phyloP scores from a whole-genome alignment of 1,140 invertebrate species.

The Drosophila albomicans region DNA sequence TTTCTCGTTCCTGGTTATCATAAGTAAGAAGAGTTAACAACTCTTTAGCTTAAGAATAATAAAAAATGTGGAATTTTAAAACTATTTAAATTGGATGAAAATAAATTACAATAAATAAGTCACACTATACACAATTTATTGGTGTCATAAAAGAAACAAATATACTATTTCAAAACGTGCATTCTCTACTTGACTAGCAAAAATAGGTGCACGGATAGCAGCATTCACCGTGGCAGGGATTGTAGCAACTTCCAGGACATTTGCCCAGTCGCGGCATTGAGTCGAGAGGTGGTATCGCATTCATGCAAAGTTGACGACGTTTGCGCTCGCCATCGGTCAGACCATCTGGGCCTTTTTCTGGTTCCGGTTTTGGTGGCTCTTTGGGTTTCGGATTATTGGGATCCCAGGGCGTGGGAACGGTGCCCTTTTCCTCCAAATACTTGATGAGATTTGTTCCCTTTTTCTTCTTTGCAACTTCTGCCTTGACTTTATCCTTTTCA shows the following conservation, averaged over 20 bases:
- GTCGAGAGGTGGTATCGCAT: constrained; percentile 33
- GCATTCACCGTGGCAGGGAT: constrained; percentile 13
- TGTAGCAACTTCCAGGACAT: constrained; percentile 26
- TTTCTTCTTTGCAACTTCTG: neutral
- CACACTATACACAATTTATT: neutral
- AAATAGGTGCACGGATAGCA: constrained; percentile 28
- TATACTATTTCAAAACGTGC: neutral
- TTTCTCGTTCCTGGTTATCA: too few species aligned
- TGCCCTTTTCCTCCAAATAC: constrained; percentile 22
- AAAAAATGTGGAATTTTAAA: too few species aligned
- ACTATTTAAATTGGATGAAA: too few species aligned
- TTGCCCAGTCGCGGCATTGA: constrained; percentile 33
- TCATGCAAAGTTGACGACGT: neutral
- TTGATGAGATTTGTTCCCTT: constrained; percentile 32
- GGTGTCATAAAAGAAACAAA: neutral
- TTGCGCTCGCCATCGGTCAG: constrained; percentile 37
- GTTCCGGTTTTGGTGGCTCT: neutral
- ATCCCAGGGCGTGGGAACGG: constrained; percentile 28
- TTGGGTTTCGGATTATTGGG: constrained; percentile 29
- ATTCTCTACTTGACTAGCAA: neutral
- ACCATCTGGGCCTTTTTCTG: constrained; percentile 18
- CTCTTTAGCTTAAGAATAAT: too few species aligned
- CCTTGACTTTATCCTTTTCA: constrained; percentile 4
- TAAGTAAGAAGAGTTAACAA: too few species aligned
- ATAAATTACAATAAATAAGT: too few species aligned